Base-by-base conservation (phyloP, 2,113 vertebrate genomes). In the Phainopepla nitens region DNA sequence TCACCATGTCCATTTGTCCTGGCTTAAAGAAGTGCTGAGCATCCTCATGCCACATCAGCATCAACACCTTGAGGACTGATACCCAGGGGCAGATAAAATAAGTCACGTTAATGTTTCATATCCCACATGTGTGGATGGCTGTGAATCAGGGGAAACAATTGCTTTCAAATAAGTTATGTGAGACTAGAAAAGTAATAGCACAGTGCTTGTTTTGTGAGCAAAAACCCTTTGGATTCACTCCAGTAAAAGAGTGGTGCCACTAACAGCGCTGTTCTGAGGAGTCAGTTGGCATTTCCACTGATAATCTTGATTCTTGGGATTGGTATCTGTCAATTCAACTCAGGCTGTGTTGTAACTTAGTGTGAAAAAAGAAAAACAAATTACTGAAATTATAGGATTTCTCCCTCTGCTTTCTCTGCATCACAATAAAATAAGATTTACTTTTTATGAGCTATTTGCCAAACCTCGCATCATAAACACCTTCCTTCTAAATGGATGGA, bases 81-180 rank as follows among this genome's bases (percentile, higher is more conserved):
- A 54, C 61, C 65, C 61, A 31, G 50, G 69, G 66, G 77, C 47
- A 58, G 76, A 51, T 4, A 77, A 90, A 93, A 90, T 4, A 35
- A 0, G 1, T 41, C 82, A 62, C 1, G 0, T 16, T 11, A 10
- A 47, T 4, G 62, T 17, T 64, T n/a, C 1, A 0, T 29, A 8
- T 66, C 36, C 0, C 22, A 0, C 42, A 11, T 1, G 3, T n/a
- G 61, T 28, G 50, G 50, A 58, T 29, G 56, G 57, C 75, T 85
- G 47, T 10, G 87, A 70, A 62, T 57, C 45, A 35, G 75, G 58
- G 61, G 66, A 44, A 90, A 69, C 8, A 28, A 70, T 13, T 77
- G 19, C 78, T 82, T 21, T 49, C 51, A 78, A 86, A 91, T 22
- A 81, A 86, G 68, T 41, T 6, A 78, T 11, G 79, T 81, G 82